Percentiles rank a stretch among this genome's conserved stretches.
Conservation (phyloP, 2,113 vertebrate species). For the Macquaria australasica region DNA sequence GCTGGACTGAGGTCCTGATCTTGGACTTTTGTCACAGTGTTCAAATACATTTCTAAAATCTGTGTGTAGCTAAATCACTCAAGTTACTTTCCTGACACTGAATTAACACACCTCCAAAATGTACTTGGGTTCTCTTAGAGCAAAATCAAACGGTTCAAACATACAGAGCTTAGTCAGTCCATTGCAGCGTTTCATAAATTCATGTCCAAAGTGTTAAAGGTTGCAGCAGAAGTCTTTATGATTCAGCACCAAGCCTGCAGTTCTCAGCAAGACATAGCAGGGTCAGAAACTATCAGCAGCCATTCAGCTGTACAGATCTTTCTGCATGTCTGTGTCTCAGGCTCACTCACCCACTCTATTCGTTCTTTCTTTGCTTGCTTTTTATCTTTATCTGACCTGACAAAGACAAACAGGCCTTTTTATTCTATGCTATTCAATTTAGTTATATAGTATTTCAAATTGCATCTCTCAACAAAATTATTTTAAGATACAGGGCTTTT, state of each 20-base stretch:
- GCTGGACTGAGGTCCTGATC: neutral
- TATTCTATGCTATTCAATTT: slow-evolving; percentile 1
- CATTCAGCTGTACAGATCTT: slow-evolving; percentile 37
- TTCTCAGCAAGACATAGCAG: slow-evolving; percentile 43
- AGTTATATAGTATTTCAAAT: slow-evolving; percentile 8
- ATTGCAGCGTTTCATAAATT: slow-evolving; percentile 40
- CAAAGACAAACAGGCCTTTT: slow-evolving; percentile 3
- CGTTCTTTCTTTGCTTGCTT: slow-evolving; percentile 1
- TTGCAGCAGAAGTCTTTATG: slow-evolving; percentile 43
- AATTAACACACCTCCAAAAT: slow-evolving; percentile 5
- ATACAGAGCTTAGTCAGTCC: slow-evolving; percentile 27
- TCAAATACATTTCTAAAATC: slow-evolving; percentile 9
- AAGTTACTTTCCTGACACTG: neutral
- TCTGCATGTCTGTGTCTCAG: slow-evolving; percentile 22
- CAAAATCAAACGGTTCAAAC: slow-evolving; percentile 28
- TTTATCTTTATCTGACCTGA: slow-evolving; percentile 15
- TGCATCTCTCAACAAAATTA: neutral
- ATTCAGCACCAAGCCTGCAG: slow-evolving; percentile 45
- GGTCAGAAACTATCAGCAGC: slow-evolving; percentile 32
- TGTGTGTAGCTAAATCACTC: slow-evolving; percentile 12
- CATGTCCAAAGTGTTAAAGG: slow-evolving; percentile 32
- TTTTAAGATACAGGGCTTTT: neutral
- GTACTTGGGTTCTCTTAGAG: neutral
- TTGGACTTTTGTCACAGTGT: neutral
- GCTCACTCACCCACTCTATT: slow-evolving; percentile 1